Percentiles rank a stretch among this genome's conserved stretches.
Evolutionary conservation across 2,888 invertebrate genomes (phyloP).

Genomic region (Morinoia aosen): DNA sequence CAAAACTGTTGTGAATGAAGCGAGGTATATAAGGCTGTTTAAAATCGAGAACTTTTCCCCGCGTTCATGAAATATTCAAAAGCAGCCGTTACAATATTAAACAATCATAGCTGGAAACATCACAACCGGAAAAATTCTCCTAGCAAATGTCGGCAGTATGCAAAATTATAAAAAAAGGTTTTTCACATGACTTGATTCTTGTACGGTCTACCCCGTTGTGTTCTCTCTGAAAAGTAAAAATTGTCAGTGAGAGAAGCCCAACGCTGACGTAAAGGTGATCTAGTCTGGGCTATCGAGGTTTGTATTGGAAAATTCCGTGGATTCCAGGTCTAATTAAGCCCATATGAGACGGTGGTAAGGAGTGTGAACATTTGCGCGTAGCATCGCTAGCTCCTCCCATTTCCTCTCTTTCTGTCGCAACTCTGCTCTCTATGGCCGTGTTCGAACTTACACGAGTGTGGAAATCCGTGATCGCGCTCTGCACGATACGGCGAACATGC

Average conservation of each 20-base stretch:
- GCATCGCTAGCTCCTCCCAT: too few species aligned
- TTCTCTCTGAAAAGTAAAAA: not conserved
- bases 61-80: not conserved
- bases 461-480: too few species aligned
- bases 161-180: not conserved
- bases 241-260: not conserved
- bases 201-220: not conserved
- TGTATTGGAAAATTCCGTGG: not conserved
- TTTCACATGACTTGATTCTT: not conserved
- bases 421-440: too few species aligned
- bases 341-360: too few species aligned
- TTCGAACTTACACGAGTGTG: too few species aligned
- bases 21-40: not conserved
- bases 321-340: too few species aligned
- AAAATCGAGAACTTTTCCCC: not conserved
- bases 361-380: too few species aligned
- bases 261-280: not conserved
- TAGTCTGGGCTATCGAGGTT: not conserved
- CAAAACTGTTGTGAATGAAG: not conserved
- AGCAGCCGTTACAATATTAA: too few species aligned
- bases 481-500: too few species aligned
- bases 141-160: not conserved
- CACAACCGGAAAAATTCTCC: not conserved
- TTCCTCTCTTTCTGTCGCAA: too few species aligned
- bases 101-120: too few species aligned